phyloP scores from a whole-genome alignment of 2,888 invertebrate species.

The Cylindroiulus punctatus region DNA sequence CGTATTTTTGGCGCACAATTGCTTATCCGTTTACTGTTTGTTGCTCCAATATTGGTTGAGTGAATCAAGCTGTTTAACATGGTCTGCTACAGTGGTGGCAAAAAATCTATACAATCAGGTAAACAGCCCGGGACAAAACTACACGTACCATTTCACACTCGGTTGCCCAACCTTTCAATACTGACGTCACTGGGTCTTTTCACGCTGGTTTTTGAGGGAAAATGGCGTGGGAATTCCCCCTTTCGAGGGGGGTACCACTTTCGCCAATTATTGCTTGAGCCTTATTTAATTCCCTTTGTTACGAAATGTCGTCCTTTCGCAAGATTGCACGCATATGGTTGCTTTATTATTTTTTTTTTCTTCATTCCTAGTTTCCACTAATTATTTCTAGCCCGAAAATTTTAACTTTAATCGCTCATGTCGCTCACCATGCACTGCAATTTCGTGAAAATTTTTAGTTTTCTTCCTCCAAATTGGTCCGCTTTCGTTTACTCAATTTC shows the following conservation, averaged over 20 bases:
- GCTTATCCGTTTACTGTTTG: neutral
- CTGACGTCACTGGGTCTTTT: conserved; percentile 4
- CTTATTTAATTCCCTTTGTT: conserved; percentile 15
- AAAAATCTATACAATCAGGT: conserved; percentile 13
- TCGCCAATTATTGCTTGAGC: conserved; percentile 12
- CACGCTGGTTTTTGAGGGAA: neutral
- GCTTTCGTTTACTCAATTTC: neutral
- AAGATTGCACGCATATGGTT: conserved; percentile 40
- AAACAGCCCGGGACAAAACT: neutral
- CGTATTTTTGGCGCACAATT: neutral
- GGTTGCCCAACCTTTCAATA: neutral
- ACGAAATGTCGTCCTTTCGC: conserved; percentile 21
- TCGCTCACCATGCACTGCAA: neutral
- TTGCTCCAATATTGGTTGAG: neutral
- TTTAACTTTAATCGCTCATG: neutral
- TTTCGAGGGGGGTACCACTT: neutral
- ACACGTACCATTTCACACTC: conserved; percentile 10
- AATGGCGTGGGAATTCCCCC: conserved; percentile 37
- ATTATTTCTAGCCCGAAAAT: neutral
- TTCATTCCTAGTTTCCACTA: conserved; percentile 14
- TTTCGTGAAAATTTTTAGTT: neutral
- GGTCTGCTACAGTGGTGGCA: neutral
- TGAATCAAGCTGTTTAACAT: neutral
- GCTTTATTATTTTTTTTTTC: neutral
- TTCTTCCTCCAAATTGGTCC: neutral